A percentile compares a stretch with the other conserved stretches of the same genome.
These are phyloP conservation scores for Neodiprion pinetum DNA, from an alignment of 1,140 invertebrate species.

Conservation along the genomic window DNA sequence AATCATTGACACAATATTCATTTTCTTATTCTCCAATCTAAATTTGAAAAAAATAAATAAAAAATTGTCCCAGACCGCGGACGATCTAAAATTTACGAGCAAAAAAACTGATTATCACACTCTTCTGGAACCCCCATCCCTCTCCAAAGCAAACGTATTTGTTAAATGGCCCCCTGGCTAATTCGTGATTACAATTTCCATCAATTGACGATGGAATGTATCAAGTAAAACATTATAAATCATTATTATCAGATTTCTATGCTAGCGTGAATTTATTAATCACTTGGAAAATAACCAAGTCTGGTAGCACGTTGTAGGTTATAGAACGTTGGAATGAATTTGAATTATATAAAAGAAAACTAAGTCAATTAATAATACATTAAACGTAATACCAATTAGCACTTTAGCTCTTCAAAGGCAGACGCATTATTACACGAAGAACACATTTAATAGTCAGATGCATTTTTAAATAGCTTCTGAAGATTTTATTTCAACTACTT, in stretches of 20 bases:
- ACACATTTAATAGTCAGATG: background rate
- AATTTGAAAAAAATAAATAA: no score
- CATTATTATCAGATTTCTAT: background rate
- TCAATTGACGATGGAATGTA: background rate
- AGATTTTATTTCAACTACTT: no score
- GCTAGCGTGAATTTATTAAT: slow-evolving; percentile 3
- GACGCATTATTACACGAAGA: background rate
- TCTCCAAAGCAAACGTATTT: no score
- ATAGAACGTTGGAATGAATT: background rate
- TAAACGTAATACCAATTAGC: background rate
- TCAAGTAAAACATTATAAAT: background rate
- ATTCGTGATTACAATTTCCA: background rate
- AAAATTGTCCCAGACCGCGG: no score
- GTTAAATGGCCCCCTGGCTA: no score
- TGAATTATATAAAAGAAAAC: background rate
- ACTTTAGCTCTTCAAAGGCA: background rate
- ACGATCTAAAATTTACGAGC: no score
- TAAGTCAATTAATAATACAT: slow-evolving; percentile 2
- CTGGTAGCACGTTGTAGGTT: background rate
- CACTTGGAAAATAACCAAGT: background rate
- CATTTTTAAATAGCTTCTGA: background rate
- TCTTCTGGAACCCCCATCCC: no score
- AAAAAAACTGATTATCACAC: no score
- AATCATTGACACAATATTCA: no score
- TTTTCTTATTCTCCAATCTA: no score